These are phyloP conservation scores for Pipistrellus pipistrellus DNA, from an alignment of 2,797 vertebrate genomes.

Conservation along the genomic window DNA sequence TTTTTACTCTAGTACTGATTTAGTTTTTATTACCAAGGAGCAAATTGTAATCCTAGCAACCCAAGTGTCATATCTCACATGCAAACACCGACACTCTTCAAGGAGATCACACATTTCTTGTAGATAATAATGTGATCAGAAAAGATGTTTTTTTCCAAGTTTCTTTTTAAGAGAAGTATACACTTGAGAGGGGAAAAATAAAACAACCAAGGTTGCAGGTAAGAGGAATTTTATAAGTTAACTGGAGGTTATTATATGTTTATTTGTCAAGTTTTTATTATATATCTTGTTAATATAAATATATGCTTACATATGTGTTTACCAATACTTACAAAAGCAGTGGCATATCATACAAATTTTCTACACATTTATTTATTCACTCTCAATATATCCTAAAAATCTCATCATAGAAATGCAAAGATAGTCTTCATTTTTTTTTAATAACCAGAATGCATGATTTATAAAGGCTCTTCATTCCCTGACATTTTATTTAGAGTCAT, in stretches of 20 bases:
- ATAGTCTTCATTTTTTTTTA: not conserved
- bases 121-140: conserved; percentile 27
- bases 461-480: not conserved
- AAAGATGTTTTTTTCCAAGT: not conserved
- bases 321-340: not conserved
- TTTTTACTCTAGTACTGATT: conserved; percentile 45
- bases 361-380: not conserved
- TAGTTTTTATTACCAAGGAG: not conserved
- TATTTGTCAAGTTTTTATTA: not conserved
- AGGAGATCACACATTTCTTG: conserved; percentile 62
- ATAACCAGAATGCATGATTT: conserved; percentile 19
- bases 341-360: not conserved
- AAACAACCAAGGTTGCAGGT: not conserved
- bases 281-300: not conserved
- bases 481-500: conserved; percentile 10
- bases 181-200: not conserved
- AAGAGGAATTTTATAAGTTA: conserved; percentile 28
- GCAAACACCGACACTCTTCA: conserved; percentile 50
- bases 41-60: conserved; percentile 53
- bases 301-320: not conserved
- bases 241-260: not conserved
- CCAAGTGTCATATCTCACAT: conserved; percentile 47
- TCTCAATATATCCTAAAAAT: not conserved
- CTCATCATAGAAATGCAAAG: not conserved
- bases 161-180: not conserved